phyloP scores from a whole-genome alignment of 2,888 invertebrate species.

The Lottia scabra region DNA sequence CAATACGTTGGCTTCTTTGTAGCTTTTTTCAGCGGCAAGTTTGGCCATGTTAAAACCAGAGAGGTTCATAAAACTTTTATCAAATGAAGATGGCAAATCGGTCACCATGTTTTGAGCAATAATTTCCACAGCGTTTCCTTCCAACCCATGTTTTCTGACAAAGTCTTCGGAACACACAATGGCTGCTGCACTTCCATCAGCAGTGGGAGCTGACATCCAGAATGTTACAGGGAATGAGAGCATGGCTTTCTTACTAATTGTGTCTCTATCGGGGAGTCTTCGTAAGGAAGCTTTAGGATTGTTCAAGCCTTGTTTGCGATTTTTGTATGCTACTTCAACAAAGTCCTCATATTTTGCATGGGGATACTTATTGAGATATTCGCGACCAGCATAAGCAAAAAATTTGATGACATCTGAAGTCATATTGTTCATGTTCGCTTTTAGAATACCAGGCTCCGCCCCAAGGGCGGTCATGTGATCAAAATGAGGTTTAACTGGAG shows the following conservation, averaged over 20 bases:
- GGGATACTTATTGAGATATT: slow-evolving; percentile 57
- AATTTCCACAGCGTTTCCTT: slow-evolving; percentile 92
- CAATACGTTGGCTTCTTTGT: slow-evolving; percentile 38
- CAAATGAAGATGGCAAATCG: slow-evolving; percentile 87
- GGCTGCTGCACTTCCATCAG: slow-evolving; percentile 96
- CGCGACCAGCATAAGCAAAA: slow-evolving; percentile 63
- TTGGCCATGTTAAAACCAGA: slow-evolving; percentile 95
- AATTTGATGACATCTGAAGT: slow-evolving; percentile 64
- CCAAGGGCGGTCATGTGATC: slow-evolving; percentile 58
- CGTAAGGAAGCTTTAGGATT: slow-evolving; percentile 58
- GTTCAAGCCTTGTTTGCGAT: slow-evolving; percentile 56
- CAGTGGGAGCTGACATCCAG: slow-evolving; percentile 79
- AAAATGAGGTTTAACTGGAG: slow-evolving; percentile 59
- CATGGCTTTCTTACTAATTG: slow-evolving; percentile 44
- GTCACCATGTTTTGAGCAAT: slow-evolving; percentile 96
- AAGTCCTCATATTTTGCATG: slow-evolving; percentile 42
- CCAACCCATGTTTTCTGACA: slow-evolving; percentile 80
- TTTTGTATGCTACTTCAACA: slow-evolving; percentile 57
- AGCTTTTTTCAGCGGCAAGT: slow-evolving; percentile 73
- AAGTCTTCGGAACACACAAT: slow-evolving; percentile 92
- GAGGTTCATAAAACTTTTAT: slow-evolving; percentile 80
- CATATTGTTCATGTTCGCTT: slow-evolving; percentile 54
- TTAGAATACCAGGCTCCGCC: slow-evolving; percentile 51
- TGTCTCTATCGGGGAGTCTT: slow-evolving; percentile 37
- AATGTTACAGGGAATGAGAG: slow-evolving; percentile 61